Evolutionary conservation across 1,140 invertebrate genomes (phyloP), one percentile per base, ranked within the genome.

Genomic region (Papilio polyxenes): DNA sequence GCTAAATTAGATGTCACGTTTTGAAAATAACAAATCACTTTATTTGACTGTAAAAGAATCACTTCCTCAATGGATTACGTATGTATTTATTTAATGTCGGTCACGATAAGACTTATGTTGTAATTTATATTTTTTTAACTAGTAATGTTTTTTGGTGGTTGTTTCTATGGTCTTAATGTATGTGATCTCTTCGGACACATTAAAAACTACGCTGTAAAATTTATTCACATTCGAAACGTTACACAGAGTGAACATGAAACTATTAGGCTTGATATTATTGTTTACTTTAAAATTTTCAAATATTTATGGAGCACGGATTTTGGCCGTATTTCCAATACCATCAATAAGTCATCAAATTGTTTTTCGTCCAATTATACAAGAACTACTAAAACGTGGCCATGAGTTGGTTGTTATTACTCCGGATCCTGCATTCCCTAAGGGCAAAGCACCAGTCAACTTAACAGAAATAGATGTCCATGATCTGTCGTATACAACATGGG

Each of bases 311-410:
- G 77, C 89, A 0, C 82, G 89, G 87, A 94, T 95, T 81, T 88
- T 95, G 40, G 92, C 85, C 15, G 86, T 95, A 17, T 93, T 94
- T 82, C 94, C 95, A 59, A 90, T 91, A 6, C 91, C 94, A 78
- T 91, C 90, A 5, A 84, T 86, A 8, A 95, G 94, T 82, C 95
- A 95, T 83, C 92, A 94, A 85, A 89, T 93, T 15, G 89, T 95
- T 15, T 93, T 95, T 80, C 84, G 90, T 69, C 89, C 93, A 31
- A 48, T 95, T 11, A 88, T 89, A 44, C 80, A 83, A 51, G 88
- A 87, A 44, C 51, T 90, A 40, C 83, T 85, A 3, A 84, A 79
- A 65, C 82, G 86, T 11, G 85, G 87, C 9, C 87, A 90, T 86
- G 83, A 89, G 65, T 75, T 95, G 0, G 91, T 92, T 11, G 83